Conservation (phyloP, 2,113 vertebrate genomes). For the Sturnira hondurensis region DNA sequence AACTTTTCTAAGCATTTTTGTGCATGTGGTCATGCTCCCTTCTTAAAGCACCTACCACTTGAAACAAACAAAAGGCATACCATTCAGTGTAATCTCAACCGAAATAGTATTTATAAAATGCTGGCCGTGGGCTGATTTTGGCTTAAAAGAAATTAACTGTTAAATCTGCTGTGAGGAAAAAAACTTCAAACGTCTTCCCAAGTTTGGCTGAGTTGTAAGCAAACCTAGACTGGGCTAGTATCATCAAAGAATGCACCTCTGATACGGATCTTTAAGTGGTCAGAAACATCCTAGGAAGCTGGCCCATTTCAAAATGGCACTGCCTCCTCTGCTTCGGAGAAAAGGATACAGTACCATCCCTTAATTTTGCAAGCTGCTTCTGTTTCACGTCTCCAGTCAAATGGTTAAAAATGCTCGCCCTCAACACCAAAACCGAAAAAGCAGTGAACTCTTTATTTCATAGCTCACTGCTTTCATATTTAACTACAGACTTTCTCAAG, state of each 20-base stretch:
- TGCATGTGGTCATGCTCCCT: neutral
- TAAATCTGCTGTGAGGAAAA: neutral
- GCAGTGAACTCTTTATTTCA: neutral
- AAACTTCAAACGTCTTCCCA: neutral
- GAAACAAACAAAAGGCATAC: neutral
- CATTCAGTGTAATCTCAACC: neutral
- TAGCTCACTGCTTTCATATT: neutral
- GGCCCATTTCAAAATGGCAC: neutral
- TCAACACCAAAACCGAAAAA: conserved; percentile 7
- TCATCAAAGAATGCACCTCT: neutral
- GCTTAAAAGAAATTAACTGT: neutral
- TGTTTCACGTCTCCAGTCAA: neutral
- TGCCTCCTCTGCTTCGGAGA: rapidly evolving
- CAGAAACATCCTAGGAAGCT: neutral
- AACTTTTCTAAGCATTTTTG: neutral
- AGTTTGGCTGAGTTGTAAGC: neutral
- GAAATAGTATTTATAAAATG: neutral
- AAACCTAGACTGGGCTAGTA: rapidly evolving
- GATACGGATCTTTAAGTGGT: rapidly evolving
- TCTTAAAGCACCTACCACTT: neutral
- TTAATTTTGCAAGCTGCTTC: neutral
- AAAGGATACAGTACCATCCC: neutral
- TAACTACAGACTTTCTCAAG: conserved; percentile 36
- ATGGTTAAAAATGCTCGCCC: neutral
- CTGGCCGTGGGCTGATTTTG: neutral